Conservation (phyloP, 2,113 vertebrate genomes). For the Rhea pennata region DNA sequence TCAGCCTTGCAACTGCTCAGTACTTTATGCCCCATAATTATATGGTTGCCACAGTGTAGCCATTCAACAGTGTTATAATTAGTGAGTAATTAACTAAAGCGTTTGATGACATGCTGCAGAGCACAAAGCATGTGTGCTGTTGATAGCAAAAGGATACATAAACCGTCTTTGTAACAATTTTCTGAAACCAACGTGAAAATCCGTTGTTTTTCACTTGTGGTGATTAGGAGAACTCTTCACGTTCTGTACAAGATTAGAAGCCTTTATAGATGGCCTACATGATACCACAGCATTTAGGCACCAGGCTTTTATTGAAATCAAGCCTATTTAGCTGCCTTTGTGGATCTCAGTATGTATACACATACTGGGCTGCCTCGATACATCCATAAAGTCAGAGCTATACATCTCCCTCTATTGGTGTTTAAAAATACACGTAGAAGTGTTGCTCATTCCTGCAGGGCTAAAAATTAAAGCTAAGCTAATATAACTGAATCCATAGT, state of each 20-base stretch:
- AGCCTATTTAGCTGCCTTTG: neutral
- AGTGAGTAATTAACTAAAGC: constrained; percentile 79
- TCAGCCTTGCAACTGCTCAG: constrained; percentile 69
- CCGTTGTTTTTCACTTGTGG: neutral
- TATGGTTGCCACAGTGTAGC: constrained; percentile 72
- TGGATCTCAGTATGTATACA: neutral
- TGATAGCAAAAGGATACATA: constrained; percentile 59
- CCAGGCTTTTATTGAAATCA: neutral
- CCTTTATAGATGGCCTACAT: neutral
- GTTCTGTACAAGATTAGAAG: neutral
- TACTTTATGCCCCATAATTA: constrained; percentile 76
- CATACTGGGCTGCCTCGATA: neutral
- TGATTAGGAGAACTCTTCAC: neutral
- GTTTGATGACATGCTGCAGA: constrained; percentile 70
- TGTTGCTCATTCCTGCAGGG: neutral
- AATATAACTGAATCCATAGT: neutral
- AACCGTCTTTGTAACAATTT: constrained; percentile 47
- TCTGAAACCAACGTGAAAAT: neutral
- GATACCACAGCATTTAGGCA: neutral
- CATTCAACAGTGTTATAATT: constrained; percentile 81
- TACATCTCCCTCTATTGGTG: neutral
- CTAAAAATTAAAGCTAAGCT: neutral
- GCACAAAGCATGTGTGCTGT: constrained; percentile 60
- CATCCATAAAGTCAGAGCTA: neutral
- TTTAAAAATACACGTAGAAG: neutral